Evolutionary conservation across 35 echinoderm and acorn worm species (phyloP).

Genomic region (Lytechinus variegatus): DNA sequence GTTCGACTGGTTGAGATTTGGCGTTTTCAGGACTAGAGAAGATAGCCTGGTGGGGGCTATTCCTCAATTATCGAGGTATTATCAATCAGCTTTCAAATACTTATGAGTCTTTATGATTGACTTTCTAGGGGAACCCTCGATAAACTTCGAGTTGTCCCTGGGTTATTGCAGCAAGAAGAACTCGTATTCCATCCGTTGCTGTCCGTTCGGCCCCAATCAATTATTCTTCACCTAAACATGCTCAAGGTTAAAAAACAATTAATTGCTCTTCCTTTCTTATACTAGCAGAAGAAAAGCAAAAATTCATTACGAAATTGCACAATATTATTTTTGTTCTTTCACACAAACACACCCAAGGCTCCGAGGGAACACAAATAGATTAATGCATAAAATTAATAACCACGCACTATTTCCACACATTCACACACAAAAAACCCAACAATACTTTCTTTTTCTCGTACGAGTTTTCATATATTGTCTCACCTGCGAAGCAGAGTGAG

Average conservation of each 20-base stretch:
- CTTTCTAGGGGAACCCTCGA: neutral
- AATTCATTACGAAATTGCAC: neutral
- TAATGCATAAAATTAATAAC: too few relatives aligned
- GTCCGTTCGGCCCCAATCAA: neutral
- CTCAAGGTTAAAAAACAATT: neutral
- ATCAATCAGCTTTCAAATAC: neutral
- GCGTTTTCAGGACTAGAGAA: neutral
- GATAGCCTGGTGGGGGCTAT: neutral
- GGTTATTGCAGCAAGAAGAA: neutral
- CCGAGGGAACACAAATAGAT: too few relatives aligned
- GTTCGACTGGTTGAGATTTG: neutral
- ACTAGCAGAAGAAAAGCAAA: neutral
- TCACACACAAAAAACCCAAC: too few relatives aligned
- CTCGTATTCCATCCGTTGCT: neutral
- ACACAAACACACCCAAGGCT: too few relatives aligned
- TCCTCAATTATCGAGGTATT: neutral
- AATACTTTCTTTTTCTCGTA: too few relatives aligned
- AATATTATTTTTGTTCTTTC: too few relatives aligned
- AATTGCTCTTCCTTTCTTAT: neutral
- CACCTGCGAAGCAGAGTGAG: too few relatives aligned
- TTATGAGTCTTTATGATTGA: neutral
- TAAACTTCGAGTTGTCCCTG: neutral
- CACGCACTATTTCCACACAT: too few relatives aligned
- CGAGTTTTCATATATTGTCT: too few relatives aligned
- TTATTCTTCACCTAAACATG: neutral